Evolutionary conservation across 2,797 vertebrate species (phyloP), one percentile per base, ranked within the genome.

Genomic region (Platyrinchus mystaceus): DNA sequence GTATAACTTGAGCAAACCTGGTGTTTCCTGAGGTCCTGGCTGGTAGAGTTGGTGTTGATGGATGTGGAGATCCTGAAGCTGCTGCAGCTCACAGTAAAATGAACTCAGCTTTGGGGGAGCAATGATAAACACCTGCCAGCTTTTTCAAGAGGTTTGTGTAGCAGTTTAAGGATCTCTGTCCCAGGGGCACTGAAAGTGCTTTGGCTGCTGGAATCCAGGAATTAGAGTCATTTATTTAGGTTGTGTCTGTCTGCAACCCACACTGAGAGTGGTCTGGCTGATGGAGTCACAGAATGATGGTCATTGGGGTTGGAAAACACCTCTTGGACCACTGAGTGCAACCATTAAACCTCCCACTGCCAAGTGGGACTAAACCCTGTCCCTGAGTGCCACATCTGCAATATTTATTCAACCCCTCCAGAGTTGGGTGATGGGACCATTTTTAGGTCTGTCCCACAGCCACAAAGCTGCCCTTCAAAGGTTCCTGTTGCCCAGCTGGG

Each of bases 161-260:
- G 74, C 17, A 28, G 5, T 14, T 55, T 16, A 4, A 11, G 43
- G 27, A 21, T 2, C 4, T 22, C 23, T 64, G 30, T 30, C 20
- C 52, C 3, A 0, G 23, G 76, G 39, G 19, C 10, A 4, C 0
- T 20, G 36, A 27, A 44, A 47, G 5, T 2, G 9, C 8, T 14
- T 37, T 41, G 56, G 49, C 30, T 62, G 68, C 30, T 28, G 77
- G 20, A 71, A 73, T 37, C 8, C 17, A 8, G 37, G 52, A 44
- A 59, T 67, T 34, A 6, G 0, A 3, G 56, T 15, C 20, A 27
- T 15, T 15, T 17, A 27, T 15, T 63, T 13, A 36, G 26, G 15
- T 1, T 43, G 47, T 3, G 5, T 28, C 26, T 68, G 30, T 30
- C 18, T 52, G 13, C 11, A 3, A 22, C 37, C 59, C 21, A 7